phyloP scores from a whole-genome alignment of 2,888 invertebrate genomes.

The Caenorhabditis sp. region DNA sequence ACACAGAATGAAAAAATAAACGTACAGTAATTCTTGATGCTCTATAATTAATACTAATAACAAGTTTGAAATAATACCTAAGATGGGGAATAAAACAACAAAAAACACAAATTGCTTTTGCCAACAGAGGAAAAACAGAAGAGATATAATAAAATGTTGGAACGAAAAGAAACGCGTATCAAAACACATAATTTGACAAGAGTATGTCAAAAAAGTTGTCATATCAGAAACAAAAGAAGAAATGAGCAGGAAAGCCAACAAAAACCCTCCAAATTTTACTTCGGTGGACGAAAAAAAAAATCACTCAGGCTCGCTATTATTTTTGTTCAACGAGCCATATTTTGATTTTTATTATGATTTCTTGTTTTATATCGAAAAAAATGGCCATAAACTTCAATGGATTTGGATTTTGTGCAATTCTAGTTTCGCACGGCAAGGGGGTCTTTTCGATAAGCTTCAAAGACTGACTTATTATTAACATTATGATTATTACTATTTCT shows the following conservation, averaged over 20 bases:
- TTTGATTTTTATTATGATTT: neutral
- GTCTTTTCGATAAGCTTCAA: neutral
- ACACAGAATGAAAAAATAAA: too few species aligned
- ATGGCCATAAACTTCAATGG: neutral
- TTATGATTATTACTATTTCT: too few species aligned
- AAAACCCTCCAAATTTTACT: too few species aligned
- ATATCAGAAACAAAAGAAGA: neutral
- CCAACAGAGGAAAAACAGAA: neutral
- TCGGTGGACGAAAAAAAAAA: neutral
- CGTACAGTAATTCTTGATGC: too few species aligned
- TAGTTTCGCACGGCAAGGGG: neutral
- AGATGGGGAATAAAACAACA: neutral
- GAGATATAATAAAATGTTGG: constrained; percentile 4
- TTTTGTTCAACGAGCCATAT: neutral
- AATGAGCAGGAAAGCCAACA: neutral
- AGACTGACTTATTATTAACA: neutral
- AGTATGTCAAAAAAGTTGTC: neutral
- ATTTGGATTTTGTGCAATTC: neutral
- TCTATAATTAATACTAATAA: neutral
- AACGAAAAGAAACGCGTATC: neutral
- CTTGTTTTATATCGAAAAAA: neutral
- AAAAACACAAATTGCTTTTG: constrained; percentile 1
- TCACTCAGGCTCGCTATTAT: neutral
- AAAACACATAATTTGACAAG: neutral
- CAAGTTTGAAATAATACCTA: neutral